Evolutionary conservation across 2,113 vertebrate genomes (phyloP).

Genomic region (Petrocephalus microphthalmus): DNA sequence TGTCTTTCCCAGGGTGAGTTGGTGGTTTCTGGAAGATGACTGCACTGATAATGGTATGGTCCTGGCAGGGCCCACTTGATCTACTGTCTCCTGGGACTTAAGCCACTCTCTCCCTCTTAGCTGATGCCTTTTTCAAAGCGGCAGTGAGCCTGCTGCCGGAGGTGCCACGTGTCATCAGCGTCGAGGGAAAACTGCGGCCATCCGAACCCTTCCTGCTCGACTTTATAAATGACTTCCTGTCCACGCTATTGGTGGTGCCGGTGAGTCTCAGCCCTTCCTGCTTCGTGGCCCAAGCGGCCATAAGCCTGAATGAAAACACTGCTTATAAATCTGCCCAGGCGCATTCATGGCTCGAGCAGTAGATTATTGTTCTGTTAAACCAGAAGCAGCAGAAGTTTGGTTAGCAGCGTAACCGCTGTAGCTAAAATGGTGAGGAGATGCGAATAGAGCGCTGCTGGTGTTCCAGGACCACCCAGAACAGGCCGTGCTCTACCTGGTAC

Average conservation of each 20-base stretch:
- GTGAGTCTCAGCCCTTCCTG: conserved; percentile 53
- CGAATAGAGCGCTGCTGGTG: background rate
- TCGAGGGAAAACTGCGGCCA: conserved; percentile 85
- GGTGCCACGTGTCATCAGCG: conserved; percentile 80
- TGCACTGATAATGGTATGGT: background rate
- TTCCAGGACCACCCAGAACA: conserved; percentile 90
- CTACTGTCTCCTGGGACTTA: background rate
- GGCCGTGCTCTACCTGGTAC: conserved; percentile 85
- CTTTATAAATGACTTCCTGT: conserved; percentile 89
- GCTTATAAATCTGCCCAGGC: background rate
- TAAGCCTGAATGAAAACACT: background rate
- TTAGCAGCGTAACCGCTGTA: background rate
- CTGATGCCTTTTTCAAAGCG: conserved; percentile 91
- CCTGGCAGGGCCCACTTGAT: background rate
- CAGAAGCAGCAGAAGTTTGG: background rate
- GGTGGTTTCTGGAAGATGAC: background rate
- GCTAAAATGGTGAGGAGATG: background rate
- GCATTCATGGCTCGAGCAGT: background rate
- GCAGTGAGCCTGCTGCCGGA: conserved; percentile 82
- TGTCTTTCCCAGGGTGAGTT: conserved; percentile 94
- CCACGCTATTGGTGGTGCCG: conserved; percentile 82
- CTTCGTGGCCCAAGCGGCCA: background rate
- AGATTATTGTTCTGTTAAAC: background rate
- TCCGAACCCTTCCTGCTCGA: conserved; percentile 85
- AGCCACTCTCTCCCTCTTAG: conserved; percentile 51